phyloP scores from a whole-genome alignment of 2,888 invertebrate genomes.

The Cremastobaeus sp. region DNA sequence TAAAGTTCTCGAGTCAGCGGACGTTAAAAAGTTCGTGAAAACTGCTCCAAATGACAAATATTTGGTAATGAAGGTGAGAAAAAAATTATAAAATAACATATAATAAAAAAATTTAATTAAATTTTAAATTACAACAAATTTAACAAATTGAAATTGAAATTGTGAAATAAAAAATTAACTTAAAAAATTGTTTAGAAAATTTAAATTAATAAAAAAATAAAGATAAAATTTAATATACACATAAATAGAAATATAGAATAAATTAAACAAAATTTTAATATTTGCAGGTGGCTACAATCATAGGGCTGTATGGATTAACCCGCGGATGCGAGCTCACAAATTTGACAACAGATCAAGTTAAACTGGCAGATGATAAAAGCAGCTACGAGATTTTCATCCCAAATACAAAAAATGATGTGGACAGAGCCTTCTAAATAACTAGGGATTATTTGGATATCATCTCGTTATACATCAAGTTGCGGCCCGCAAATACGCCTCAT shows the following conservation, averaged over 20 bases:
- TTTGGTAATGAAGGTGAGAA: conserved; percentile 12
- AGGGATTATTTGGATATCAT: conserved; percentile 15
- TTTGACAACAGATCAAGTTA: conserved; percentile 7
- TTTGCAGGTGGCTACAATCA: conserved; percentile 26
- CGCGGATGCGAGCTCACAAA: conserved; percentile 22
- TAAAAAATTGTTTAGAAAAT: not conserved
- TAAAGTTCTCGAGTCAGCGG: conserved; percentile 1
- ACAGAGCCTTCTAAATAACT: conserved; percentile 15
- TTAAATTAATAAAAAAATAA: conserved; percentile 1
- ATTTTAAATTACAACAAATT: conserved; percentile 9
- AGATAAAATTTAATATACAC: conserved; percentile 3
- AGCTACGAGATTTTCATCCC: conserved; percentile 11
- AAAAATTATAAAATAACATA: not conserved
- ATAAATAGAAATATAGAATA: not conserved
- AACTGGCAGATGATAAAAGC: conserved; percentile 12
- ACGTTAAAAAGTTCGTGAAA: conserved; percentile 10
- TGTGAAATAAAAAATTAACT: conserved; percentile 13
- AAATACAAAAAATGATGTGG: conserved; percentile 15
- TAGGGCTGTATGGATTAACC: conserved; percentile 18
- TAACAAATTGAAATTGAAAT: conserved; percentile 6
- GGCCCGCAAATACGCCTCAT: conserved; percentile 6
- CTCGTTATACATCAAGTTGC: conserved; percentile 5
- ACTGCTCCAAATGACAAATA: conserved; percentile 20
- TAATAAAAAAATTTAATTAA: conserved; percentile 12
- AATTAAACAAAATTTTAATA: conserved; percentile 7